These are phyloP conservation scores for Nomada fucata DNA, from an alignment of 2,888 invertebrate species.

Conservation along the genomic window DNA sequence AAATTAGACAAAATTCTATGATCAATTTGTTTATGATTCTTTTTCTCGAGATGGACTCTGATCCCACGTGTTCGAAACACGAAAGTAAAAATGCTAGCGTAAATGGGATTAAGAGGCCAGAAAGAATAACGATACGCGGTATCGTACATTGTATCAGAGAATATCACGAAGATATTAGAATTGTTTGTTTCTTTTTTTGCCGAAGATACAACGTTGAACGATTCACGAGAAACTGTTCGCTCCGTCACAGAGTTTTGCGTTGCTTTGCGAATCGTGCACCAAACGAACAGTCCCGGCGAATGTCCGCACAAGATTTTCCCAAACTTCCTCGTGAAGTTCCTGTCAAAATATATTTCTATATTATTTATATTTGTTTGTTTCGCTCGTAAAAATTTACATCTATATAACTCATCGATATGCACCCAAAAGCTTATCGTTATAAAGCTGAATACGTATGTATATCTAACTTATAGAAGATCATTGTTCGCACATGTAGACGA, in stretches of 20 bases:
- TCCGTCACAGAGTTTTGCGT: background rate
- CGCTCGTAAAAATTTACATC: conserved; percentile 69
- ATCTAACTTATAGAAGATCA: conserved; percentile 41
- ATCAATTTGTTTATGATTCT: background rate
- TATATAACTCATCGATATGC: conserved; percentile 67
- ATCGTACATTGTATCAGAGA: conserved; percentile 21
- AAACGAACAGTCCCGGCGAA: conserved; percentile 30
- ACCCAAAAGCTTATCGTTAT: conserved; percentile 59
- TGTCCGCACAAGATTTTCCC: conserved; percentile 24
- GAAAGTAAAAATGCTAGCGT: too few species aligned
- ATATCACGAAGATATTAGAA: conserved; percentile 37
- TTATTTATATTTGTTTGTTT: conserved; percentile 14
- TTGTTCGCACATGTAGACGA: conserved; percentile 47
- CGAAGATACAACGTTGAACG: background rate
- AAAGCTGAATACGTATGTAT: conserved; percentile 58
- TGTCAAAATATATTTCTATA: conserved; percentile 68
- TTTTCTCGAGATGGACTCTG: background rate
- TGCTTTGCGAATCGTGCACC: background rate
- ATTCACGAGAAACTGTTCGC: conserved; percentile 1
- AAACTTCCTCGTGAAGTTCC: conserved; percentile 55
- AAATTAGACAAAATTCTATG: conserved; percentile 43
- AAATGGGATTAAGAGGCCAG: background rate
- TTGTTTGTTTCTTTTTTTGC: conserved; percentile 5
- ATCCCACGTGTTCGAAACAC: background rate
- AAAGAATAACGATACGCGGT: background rate